Evolutionary conservation across 2,113 vertebrate genomes (phyloP), one percentile per base, ranked within the genome.

Genomic region (Emberiza fucata): DNA sequence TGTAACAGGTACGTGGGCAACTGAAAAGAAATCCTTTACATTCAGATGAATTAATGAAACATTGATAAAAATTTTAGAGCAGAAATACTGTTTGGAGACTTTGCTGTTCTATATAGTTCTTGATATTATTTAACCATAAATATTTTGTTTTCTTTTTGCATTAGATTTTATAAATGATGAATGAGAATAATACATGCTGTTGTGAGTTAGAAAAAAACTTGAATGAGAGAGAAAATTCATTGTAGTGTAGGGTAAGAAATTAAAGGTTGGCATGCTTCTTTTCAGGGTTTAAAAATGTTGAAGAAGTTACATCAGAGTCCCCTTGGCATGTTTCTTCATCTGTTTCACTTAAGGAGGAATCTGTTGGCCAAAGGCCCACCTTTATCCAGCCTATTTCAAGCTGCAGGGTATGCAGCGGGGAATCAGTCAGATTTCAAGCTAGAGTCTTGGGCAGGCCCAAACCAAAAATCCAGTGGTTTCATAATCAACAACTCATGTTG

Each of bases 401-500:
- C 98, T 98, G 98, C 97, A 97, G 97, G 27, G 98, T 99, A 91
- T 94, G 88, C 85, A 98, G 98, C 31, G 98, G 99, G 90, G 99
- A 98, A 97, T 99, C 99, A 97, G 99, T 98, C 79, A 98, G 98
- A 97, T 99, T 99, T 96, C 98, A 99, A 81, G 98, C 99, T 16
- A 97, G 98, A 96, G 97, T 99, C 40, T 98, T 97, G 88, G 98
- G 98, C 94, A 96, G 97, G 87, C 99, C 98, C 31, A 98, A 98
- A 95, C 98, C 99, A 95, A 98, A 99, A 97, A 98, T 99, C 76
- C 98, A 98, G 91, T 99, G 99, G 99, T 98, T 99, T 98, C 98
- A 99, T 96, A 98, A 99, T 89, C 98, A 98, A 83, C 98, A 98
- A 51, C 98, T 97, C 65, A 97, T 99, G 76, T 97, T 97, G 70